Conservation (phyloP, 2,888 invertebrate genomes). For the Diplazon laetatorius region DNA sequence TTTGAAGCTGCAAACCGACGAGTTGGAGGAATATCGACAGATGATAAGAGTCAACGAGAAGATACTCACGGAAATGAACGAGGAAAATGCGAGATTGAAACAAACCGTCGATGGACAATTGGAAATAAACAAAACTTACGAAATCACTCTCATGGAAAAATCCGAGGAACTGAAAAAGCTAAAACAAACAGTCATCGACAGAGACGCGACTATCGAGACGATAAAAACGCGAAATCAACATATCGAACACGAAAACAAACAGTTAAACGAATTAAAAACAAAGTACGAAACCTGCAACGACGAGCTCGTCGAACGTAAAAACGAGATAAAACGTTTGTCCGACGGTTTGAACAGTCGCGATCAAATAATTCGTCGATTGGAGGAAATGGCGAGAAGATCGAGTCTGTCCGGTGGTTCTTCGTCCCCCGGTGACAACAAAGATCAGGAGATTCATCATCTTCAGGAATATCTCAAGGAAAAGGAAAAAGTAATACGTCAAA, state of each 20-base stretch:
- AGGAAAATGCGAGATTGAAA: slow-evolving; percentile 84
- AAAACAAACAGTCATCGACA: slow-evolving; percentile 80
- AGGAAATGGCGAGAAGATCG: slow-evolving; percentile 76
- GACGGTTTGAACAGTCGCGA: slow-evolving; percentile 77
- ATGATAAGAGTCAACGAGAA: slow-evolving; percentile 84
- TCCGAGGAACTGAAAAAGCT: slow-evolving; percentile 83
- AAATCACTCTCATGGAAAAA: slow-evolving; percentile 82
- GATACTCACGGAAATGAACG: slow-evolving; percentile 84
- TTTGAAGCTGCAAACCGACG: slow-evolving; percentile 81
- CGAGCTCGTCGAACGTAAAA: slow-evolving; percentile 71
- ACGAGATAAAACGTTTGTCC: slow-evolving; percentile 74
- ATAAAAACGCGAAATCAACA: slow-evolving; percentile 74
- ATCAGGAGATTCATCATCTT: slow-evolving; percentile 84
- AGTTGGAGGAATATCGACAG: slow-evolving; percentile 83
- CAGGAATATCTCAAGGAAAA: slow-evolving; percentile 86
- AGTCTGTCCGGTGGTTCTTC: slow-evolving; percentile 73
- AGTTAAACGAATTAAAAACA: slow-evolving; percentile 82
- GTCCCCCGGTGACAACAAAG: slow-evolving; percentile 75
- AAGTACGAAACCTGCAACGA: slow-evolving; percentile 79
- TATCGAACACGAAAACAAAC: slow-evolving; percentile 78
- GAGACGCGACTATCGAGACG: slow-evolving; percentile 75
- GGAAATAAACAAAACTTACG: slow-evolving; percentile 78
- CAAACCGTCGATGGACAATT: slow-evolving; percentile 84
- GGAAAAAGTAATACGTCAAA: slow-evolving; percentile 85
- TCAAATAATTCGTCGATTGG: slow-evolving; percentile 75